Evolutionary conservation across 2,888 invertebrate genomes (phyloP), one percentile per base, ranked within the genome.

Genomic region (Nipponacmea schrenckii): DNA sequence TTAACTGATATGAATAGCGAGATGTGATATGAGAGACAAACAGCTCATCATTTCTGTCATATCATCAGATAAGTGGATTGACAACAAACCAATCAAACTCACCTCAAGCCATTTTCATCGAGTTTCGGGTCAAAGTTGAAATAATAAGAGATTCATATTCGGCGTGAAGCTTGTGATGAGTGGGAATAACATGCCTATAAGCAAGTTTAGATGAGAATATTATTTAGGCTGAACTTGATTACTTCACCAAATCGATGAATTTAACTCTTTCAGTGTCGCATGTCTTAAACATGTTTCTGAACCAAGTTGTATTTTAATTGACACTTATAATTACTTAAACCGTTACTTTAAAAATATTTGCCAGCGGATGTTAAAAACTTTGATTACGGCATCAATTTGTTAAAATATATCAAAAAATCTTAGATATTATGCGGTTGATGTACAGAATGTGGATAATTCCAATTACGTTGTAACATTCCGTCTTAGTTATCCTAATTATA

Each of bases 81-180:
- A 56, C 56, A 56, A 56, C 56, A 56, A 24, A 20, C 24, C 56
- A 56, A 56, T 56, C 56, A 56, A 56, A 56, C 20, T 56, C 20
- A 24, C 56, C 56, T 10, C 56, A 24, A 24, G 56, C 56, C 24
- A 20, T 56, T 24, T 56, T 56, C 24, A 24, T 56, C 24, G 56
- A 14, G 20, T 56, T 56, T 24, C 56, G 56, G 56, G 56, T 56
- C 56, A 56, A 56, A 56, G 56, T 56, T 56, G 56, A 56, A 56
- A 56, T 56, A 56, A 56, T 56, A 56, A 56, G 56, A 56, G 20
- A 56, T 56, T 56, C 56, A 56, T 56, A 56, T 56, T 56, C 24
- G 20, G 56, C 56, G 10, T 56, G 20, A 24, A 56, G 24, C n/a
- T 24, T 20, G 24, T 56, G 56, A 56, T 56, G 20, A 56, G 20